Percentiles rank a stretch among this genome's conserved stretches.
phyloP scores from a whole-genome alignment of 2,113 vertebrate genomes.

The Dromaius novaehollandiae region DNA sequence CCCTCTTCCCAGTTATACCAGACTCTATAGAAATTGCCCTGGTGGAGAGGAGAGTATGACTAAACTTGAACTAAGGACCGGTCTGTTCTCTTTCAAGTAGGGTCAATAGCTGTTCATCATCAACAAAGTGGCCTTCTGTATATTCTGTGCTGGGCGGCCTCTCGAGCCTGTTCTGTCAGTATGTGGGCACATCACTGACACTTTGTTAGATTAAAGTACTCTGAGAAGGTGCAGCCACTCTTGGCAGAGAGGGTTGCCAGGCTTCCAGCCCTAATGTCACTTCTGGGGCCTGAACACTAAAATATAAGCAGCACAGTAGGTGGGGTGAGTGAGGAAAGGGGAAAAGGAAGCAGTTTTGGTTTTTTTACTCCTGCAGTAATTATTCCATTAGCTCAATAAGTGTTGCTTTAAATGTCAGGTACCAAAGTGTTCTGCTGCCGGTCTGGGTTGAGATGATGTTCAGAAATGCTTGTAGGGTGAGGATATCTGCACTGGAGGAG shows the following conservation, averaged over 20 bases:
- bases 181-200: neutral
- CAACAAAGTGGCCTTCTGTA: conserved; percentile 8
- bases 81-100: conserved; percentile 10
- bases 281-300: neutral
- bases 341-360: neutral
- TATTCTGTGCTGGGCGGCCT: neutral
- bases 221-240: conserved; percentile 26
- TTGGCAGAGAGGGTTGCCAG: conserved; percentile 40
- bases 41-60: neutral
- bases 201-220: neutral
- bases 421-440: neutral
- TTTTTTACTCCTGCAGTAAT: neutral
- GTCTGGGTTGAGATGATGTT: neutral
- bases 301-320: neutral
- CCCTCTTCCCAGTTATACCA: neutral
- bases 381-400: neutral
- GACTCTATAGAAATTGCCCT: neutral
- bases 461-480: neutral
- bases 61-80: neutral
- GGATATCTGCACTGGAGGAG: neutral
- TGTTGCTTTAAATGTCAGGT: neutral
- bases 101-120: conserved; percentile 22
- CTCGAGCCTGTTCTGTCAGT: neutral
- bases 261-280: conserved; percentile 9
- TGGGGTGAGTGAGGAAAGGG: neutral